Conservation (phyloP, 2,888 invertebrate species). For the Portevinia maculata region DNA sequence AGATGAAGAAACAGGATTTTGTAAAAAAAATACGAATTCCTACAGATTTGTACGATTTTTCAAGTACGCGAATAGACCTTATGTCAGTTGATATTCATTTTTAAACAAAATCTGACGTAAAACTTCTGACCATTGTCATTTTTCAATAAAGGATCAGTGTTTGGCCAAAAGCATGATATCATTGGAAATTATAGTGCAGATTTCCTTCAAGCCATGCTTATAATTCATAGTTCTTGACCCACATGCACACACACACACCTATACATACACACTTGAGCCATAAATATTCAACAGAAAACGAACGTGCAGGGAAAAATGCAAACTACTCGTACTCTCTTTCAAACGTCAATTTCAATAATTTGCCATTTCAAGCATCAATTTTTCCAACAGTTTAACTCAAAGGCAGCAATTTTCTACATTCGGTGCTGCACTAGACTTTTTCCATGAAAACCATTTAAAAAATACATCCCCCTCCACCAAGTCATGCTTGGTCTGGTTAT, state of each 20-base stretch:
- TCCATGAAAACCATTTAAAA: background rate
- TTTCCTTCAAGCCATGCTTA: too few species aligned
- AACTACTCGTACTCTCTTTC: conserved; percentile 19
- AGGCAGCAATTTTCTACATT: conserved; percentile 36
- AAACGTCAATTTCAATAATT: conserved; percentile 64
- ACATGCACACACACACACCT: background rate
- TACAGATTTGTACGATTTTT: too few species aligned
- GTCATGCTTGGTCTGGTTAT: background rate
- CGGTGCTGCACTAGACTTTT: background rate
- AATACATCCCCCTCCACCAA: background rate
- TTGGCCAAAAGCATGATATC: too few species aligned
- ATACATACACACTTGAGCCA: background rate
- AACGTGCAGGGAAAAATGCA: conserved; percentile 26
- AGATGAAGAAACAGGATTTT: too few species aligned
- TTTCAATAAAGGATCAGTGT: too few species aligned
- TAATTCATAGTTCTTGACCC: background rate
- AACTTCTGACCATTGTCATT: too few species aligned
- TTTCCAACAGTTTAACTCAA: conserved; percentile 27
- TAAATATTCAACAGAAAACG: conserved; percentile 44
- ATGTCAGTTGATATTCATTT: too few species aligned
- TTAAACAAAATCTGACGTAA: too few species aligned
- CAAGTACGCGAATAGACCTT: too few species aligned
- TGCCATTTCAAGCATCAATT: conserved; percentile 56
- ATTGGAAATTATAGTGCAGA: too few species aligned
- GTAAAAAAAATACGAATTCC: too few species aligned